Conservation (phyloP, 1,140 invertebrate genomes). For the Brachionus sp. region DNA sequence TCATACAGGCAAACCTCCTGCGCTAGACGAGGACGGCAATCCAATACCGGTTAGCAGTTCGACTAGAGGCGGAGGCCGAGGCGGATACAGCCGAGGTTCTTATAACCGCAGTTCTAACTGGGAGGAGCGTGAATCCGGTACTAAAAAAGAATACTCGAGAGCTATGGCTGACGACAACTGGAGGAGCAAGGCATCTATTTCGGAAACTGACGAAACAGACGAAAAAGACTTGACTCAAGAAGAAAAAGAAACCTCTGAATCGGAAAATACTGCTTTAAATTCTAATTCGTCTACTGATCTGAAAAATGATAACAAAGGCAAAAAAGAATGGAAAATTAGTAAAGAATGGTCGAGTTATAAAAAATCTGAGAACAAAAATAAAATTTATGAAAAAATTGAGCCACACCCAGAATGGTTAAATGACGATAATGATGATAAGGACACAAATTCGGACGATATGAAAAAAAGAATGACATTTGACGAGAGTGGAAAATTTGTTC, state of each 20-base stretch:
- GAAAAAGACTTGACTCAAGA: background rate
- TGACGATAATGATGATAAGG: conserved; percentile 20
- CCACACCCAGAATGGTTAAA: conserved; percentile 34
- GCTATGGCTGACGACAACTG: conserved; percentile 36
- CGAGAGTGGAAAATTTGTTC: conserved; percentile 30
- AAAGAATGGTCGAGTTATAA: conserved; percentile 9
- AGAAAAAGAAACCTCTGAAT: background rate
- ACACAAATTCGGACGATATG: background rate
- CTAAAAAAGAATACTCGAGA: conserved; percentile 4
- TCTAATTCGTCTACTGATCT: background rate
- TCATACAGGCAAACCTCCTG: background rate
- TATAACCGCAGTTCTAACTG: conserved; percentile 3
- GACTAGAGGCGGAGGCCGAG: conserved; percentile 32
- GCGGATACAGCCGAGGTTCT: conserved; percentile 19
- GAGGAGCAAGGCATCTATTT: conserved; percentile 12
- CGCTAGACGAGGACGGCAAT: conserved; percentile 15
- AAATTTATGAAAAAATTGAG: background rate
- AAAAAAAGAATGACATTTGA: conserved; percentile 39
- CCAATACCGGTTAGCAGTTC: conserved; percentile 17
- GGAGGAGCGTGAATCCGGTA: background rate
- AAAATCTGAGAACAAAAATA: background rate
- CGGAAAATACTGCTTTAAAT: background rate
- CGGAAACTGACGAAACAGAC: background rate
- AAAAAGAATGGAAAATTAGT: conserved; percentile 20
- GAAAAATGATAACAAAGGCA: background rate